phyloP scores from a whole-genome alignment of 2,113 vertebrate species.

The Pogonocichla stellata region DNA sequence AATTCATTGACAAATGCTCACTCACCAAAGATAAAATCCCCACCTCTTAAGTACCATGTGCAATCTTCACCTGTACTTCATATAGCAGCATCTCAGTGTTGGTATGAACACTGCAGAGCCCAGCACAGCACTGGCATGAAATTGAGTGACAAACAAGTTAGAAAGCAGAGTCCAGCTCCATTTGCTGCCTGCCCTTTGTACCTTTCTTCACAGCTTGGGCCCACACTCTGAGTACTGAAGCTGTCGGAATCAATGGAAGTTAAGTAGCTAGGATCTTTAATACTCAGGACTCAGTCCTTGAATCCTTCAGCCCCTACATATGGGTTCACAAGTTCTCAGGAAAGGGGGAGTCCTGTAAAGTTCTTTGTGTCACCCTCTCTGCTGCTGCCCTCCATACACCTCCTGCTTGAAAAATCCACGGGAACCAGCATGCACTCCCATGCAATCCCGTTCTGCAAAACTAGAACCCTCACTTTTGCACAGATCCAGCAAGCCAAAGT shows the following conservation, averaged over 20 bases:
- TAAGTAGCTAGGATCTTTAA: not conserved
- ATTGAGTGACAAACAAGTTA: rapidly evolving
- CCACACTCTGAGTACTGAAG: not conserved
- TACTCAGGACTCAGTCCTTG: not conserved
- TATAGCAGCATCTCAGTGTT: not conserved
- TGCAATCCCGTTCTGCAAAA: not conserved
- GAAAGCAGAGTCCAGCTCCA: not conserved
- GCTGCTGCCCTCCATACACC: not conserved
- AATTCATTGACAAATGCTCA: not conserved
- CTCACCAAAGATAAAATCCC: not conserved
- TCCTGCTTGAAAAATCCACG: not conserved
- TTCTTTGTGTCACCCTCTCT: not conserved
- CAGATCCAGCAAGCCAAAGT: not conserved
- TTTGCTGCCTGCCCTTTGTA: not conserved
- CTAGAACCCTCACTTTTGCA: not conserved
- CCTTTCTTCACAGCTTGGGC: not conserved
- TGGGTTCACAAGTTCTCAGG: not conserved
- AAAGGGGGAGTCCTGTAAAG: not conserved
- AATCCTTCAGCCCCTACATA: not conserved
- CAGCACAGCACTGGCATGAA: not conserved
- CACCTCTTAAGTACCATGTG: not conserved
- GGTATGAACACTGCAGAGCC: not conserved
- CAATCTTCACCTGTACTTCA: not conserved
- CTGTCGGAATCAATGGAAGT: not conserved
- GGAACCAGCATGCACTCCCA: not conserved